A percentile compares a stretch with the other conserved stretches of the same genome.
phyloP scores from a whole-genome alignment of 2,113 vertebrate species.

The Myanophis thanlyinensis region DNA sequence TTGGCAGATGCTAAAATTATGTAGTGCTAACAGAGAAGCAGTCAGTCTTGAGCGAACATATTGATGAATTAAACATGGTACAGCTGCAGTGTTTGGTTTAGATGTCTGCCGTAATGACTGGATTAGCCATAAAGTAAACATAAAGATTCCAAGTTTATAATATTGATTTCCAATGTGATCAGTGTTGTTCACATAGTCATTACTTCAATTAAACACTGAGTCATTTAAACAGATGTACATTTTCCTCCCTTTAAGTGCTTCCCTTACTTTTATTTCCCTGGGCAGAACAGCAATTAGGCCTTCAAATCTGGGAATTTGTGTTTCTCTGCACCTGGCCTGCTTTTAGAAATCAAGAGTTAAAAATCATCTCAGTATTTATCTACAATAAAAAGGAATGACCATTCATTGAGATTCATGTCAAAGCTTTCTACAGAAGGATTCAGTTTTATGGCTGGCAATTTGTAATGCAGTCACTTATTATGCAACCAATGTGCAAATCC shows the following conservation, averaged over 20 bases:
- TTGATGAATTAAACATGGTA: conserved; percentile 70
- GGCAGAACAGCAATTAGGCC: conserved; percentile 35
- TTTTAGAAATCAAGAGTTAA: conserved; percentile 46
- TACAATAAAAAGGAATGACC: conserved; percentile 11
- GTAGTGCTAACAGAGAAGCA: conserved; percentile 50
- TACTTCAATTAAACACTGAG: conserved; percentile 51
- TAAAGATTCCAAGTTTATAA: conserved; percentile 55
- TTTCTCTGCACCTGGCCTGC: conserved; percentile 40
- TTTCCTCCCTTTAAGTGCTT: conserved; percentile 39
- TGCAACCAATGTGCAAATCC: not conserved
- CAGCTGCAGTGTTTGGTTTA: conserved; percentile 66
- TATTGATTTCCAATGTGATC: conserved; percentile 60
- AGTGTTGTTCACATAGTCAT: conserved; percentile 40
- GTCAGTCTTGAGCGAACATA: conserved; percentile 58
- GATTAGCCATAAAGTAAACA: conserved; percentile 62
- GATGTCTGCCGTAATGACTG: conserved; percentile 58
- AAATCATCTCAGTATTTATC: conserved; percentile 35
- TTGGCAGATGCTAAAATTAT: conserved; percentile 65
- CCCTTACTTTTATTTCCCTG: conserved; percentile 8
- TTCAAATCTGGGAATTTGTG: conserved; percentile 42
- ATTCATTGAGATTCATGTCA: conserved; percentile 18
- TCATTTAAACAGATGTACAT: conserved; percentile 49
- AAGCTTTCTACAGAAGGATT: conserved; percentile 1
- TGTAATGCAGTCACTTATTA: conserved; percentile 4
- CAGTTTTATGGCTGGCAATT: not conserved